phyloP scores from a whole-genome alignment of 2,888 invertebrate genomes.

The Leucophenga montana region DNA sequence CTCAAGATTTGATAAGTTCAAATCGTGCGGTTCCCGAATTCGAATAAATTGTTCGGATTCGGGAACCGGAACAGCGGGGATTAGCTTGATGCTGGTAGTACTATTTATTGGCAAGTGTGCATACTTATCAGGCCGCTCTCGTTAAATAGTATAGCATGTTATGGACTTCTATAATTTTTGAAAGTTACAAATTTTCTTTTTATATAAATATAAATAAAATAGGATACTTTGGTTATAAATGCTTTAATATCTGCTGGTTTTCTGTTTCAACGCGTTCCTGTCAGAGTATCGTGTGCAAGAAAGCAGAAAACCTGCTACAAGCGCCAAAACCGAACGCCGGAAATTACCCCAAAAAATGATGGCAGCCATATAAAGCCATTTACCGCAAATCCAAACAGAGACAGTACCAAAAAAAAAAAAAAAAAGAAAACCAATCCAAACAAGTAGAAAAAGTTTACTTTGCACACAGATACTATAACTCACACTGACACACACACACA shows the following conservation, averaged over 20 bases:
- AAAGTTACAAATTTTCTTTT: not conserved
- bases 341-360: not conserved
- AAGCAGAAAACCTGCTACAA: slow-evolving; percentile 17
- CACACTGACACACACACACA: not conserved
- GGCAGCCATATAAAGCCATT: slow-evolving; percentile 17
- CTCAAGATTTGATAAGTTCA: no score
- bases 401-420: slow-evolving; percentile 2
- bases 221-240: no score
- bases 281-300: slow-evolving; percentile 10
- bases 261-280: slow-evolving; percentile 14
- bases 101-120: no score
- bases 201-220: no score
- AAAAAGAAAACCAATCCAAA: slow-evolving; percentile 3
- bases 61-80: no score
- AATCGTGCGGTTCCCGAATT: no score
- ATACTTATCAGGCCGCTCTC: no score
- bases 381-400: slow-evolving; percentile 16
- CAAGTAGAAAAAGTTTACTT: slow-evolving; percentile 5
- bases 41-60: no score
- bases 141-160: no score
- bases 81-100: no score
- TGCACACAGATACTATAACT: not conserved
- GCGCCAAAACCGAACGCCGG: not conserved
- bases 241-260: not conserved
- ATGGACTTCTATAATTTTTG: slow-evolving; percentile 8